Evolutionary conservation across 2,888 invertebrate species (phyloP), one percentile per base, ranked within the genome.

Genomic region (Diarsia brunnea): DNA sequence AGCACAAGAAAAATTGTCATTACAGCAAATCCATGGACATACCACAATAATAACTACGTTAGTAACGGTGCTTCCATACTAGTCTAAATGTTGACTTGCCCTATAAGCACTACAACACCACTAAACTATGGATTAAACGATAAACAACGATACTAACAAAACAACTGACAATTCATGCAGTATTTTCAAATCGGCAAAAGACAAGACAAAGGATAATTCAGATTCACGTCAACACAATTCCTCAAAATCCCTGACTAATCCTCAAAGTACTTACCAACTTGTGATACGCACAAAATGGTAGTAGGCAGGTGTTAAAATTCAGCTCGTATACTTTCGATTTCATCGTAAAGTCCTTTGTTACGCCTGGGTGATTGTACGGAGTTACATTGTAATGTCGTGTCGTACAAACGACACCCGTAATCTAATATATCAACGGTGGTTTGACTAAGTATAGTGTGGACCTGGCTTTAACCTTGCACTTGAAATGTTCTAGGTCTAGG

Each of bases 291-390:
- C 87, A 86, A 89, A 90, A 90, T 88, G 76, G 84, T 76, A 31
- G 75, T 75, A 79, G 70, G 70, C 89, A 91, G 89, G 92, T 92
- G 93, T 95, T 95, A 93, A 93, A 89, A 95, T 94, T 94, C 93
- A 91, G 86, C 87, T 89, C 92, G 86, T 91, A 92, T 87, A 90
- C 92, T 94, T 93, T 93, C 93, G 89, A 90, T 93, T 93, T 93
- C 91, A 90, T 91, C 89, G 90, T 86, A 85, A 89, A 91, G 84
- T 92, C 92, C 94, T 94, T 95, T 95, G 94, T 94, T 91, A 88
- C 84, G 70, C 43, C 69, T 85, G 89, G 94, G 94, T 94, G 92
- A 92, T 90, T 93, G 94, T 84, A 91, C 89, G 78, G 66, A 51
- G 67, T 73, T 76, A 82, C 88, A 83, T 82, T 84, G 84, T 84